phyloP scores from a whole-genome alignment of 2,797 vertebrate species.

The Oryzias sinensis region DNA sequence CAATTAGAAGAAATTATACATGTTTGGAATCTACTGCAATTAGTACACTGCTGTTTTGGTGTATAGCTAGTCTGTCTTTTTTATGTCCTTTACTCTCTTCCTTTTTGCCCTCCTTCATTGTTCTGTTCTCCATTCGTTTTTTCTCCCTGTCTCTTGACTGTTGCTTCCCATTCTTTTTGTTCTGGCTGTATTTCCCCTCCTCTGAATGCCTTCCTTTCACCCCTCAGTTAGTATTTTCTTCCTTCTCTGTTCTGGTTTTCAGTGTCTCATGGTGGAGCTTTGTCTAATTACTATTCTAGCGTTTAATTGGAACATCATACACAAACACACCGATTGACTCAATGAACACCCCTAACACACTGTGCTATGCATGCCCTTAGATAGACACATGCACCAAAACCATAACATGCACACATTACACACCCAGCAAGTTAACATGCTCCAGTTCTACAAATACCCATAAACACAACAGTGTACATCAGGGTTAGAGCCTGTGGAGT shows the following conservation, averaged over 20 bases:
- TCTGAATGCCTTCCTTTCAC: slow-evolving; percentile 33
- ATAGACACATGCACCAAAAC: slow-evolving; percentile 28
- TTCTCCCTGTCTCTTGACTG: slow-evolving; percentile 22
- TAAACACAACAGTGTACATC: slow-evolving; percentile 30
- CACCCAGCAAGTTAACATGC: slow-evolving; percentile 67
- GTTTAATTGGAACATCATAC: slow-evolving; percentile 71
- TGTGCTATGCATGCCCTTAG: slow-evolving; percentile 17
- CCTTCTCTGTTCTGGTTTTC: slow-evolving; percentile 67
- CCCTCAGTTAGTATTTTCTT: slow-evolving; percentile 17
- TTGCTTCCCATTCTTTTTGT: slow-evolving; percentile 11
- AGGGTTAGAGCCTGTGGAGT: slow-evolving; percentile 56
- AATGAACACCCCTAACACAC: slow-evolving; percentile 48
- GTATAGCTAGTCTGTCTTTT: slow-evolving; percentile 23
- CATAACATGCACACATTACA: slow-evolving; percentile 43
- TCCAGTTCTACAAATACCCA: slow-evolving; percentile 71
- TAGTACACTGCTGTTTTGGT: slow-evolving; percentile 55
- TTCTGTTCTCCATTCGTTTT: slow-evolving; percentile 11
- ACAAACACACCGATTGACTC: slow-evolving; percentile 63
- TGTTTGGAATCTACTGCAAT: slow-evolving; percentile 58
- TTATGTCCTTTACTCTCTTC: slow-evolving; percentile 23
- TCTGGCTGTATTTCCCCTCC: slow-evolving; percentile 18
- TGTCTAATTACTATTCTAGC: slow-evolving; percentile 73
- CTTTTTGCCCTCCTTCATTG: slow-evolving; percentile 10
- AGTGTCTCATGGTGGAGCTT: slow-evolving; percentile 72
- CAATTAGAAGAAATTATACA: slow-evolving; percentile 73